phyloP scores from a whole-genome alignment of 2,888 invertebrate genomes.

The Augiades crinisus region DNA sequence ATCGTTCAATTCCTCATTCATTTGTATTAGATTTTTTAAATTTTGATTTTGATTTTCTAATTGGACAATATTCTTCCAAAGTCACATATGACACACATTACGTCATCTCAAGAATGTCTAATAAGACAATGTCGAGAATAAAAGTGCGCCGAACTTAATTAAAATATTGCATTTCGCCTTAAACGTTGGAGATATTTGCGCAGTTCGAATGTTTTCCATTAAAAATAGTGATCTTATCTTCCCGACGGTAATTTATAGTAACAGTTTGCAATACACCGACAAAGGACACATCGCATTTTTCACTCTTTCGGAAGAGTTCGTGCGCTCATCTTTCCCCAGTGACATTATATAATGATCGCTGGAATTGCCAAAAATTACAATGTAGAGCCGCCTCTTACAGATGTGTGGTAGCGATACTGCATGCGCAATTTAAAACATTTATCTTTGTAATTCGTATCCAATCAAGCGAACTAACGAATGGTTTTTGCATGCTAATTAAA shows the following conservation, averaged over 20 bases:
- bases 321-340: constrained; percentile 7
- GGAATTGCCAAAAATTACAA: constrained; percentile 18
- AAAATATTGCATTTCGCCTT: constrained; percentile 24
- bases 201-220: constrained; percentile 21
- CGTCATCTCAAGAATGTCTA: constrained; percentile 2
- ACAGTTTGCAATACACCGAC: constrained; percentile 24
- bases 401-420: constrained; percentile 1
- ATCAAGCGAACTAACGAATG: constrained; percentile 21
- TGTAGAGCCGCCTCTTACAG: background rate
- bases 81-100: no score
- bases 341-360: constrained; percentile 17
- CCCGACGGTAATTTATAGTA: constrained; percentile 27
- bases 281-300: constrained; percentile 21
- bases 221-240: constrained; percentile 30
- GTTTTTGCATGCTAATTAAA: constrained; percentile 14
- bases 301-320: constrained; percentile 12
- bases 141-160: constrained; percentile 22
- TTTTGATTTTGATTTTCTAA: no score
- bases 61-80: no score
- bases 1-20: no score
- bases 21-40: no score
- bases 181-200: constrained; percentile 21
- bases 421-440: constrained; percentile 7
- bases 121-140: constrained; percentile 1
- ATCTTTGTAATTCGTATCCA: constrained; percentile 4